Evolutionary conservation across 2,797 vertebrate species (phyloP).

Genomic region (Brotula barbata): DNA sequence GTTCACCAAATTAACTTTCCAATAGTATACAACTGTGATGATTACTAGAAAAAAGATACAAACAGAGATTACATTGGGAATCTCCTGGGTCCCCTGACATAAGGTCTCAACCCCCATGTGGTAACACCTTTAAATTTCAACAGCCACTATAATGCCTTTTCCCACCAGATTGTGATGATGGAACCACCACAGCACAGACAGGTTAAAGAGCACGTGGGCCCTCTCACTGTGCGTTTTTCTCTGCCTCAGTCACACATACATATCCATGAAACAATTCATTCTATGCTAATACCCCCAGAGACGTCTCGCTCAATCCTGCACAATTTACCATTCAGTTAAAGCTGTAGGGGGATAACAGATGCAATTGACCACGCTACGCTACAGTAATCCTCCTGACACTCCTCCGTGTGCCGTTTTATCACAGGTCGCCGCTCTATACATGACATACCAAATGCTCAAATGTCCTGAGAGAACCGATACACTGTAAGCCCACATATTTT

Average conservation of each 20-base stretch:
- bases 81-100: too few species aligned
- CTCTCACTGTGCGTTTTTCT: background rate
- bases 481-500: slow-evolving; percentile 19
- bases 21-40: too few species aligned
- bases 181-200: too few species aligned
- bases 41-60: too few species aligned
- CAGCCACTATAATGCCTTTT: too few species aligned
- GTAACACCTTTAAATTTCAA: too few species aligned
- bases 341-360: slow-evolving; percentile 35
- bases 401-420: slow-evolving; percentile 50
- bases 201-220: slow-evolving; percentile 10
- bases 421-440: slow-evolving; percentile 51
- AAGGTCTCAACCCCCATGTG: too few species aligned
- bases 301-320: slow-evolving; percentile 10
- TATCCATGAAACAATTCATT: slow-evolving; percentile 32
- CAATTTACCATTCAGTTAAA: slow-evolving; percentile 43
- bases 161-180: too few species aligned
- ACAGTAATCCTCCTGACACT: slow-evolving; percentile 56
- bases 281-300: slow-evolving; percentile 19
- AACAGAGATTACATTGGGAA: too few species aligned
- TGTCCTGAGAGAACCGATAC: slow-evolving; percentile 51
- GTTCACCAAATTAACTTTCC: too few species aligned
- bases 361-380: slow-evolving; percentile 48
- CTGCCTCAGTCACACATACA: slow-evolving; percentile 20
- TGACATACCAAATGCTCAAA: slow-evolving; percentile 59